Percentiles rank a stretch among this genome's conserved stretches.
Evolutionary conservation across 2,888 invertebrate genomes (phyloP).

Genomic region (Caenorhabditis sp.): DNA sequence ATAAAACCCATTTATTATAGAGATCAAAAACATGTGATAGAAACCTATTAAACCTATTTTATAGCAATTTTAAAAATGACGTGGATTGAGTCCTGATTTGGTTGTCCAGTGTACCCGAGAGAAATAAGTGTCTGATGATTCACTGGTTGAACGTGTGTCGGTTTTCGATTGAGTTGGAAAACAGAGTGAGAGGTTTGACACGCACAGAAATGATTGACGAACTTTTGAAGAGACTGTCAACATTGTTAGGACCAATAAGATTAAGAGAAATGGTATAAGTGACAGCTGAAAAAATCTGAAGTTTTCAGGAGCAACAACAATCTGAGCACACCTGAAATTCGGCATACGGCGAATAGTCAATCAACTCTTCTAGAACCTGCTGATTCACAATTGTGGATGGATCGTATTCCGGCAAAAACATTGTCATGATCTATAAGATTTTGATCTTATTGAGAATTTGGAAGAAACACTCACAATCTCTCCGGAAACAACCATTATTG

Average conservation of each 20-base stretch:
- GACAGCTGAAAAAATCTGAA: slow-evolving; percentile 33
- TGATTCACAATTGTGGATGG: slow-evolving; percentile 24
- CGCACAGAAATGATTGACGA: slow-evolving; percentile 23
- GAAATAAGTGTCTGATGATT: slow-evolving; percentile 29
- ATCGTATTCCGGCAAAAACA: slow-evolving; percentile 26
- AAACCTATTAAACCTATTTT: background rate
- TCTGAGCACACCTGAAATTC: slow-evolving; percentile 24
- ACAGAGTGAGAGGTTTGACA: slow-evolving; percentile 28
- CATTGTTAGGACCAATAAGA: slow-evolving; percentile 10
- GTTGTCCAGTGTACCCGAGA: slow-evolving; percentile 32
- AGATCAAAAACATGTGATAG: background rate
- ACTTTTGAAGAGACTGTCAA: slow-evolving; percentile 12
- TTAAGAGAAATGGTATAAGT: slow-evolving; percentile 25
- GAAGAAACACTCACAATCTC: slow-evolving; percentile 25
- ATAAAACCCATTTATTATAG: background rate
- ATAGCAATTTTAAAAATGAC: background rate
- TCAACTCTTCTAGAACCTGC: slow-evolving; percentile 27
- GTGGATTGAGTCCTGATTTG: slow-evolving; percentile 9
- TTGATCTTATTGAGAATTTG: background rate
- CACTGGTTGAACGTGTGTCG: slow-evolving; percentile 32
- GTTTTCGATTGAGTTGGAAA: slow-evolving; percentile 26
- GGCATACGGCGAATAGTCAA: slow-evolving; percentile 23
- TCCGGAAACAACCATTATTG: slow-evolving; percentile 19
- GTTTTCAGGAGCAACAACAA: background rate
- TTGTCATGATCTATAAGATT: slow-evolving; percentile 17